Base-by-base conservation (phyloP, 2,113 vertebrate genomes). In the Phyllostomus hastatus region DNA sequence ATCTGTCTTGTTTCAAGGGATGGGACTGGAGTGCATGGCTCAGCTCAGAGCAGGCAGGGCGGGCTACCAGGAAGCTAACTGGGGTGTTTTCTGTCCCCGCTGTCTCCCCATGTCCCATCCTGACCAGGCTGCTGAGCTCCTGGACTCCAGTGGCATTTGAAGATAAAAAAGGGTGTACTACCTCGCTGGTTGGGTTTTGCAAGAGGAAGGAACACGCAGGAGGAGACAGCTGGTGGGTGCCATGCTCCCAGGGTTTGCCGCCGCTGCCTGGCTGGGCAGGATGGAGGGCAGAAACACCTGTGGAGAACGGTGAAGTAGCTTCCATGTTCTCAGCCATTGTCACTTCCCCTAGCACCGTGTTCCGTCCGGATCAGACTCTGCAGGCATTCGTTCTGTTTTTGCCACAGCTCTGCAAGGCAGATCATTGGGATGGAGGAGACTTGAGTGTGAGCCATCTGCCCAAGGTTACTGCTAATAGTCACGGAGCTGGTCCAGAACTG, bases 221-320 rank as follows among this genome's bases (percentile, higher is more conserved):
- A 83, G 12, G 3, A 1, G 81, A 17, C 0, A 43, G 50, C 38
- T 10, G 28, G 0, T 2, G 31, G 14, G 19, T 64, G 8, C 16
- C 41, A 3, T 1, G 9, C 43, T 38, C 46, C 80, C 15, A 50
- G 0, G 41, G 33, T 86, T 54, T 69, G 57, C 16, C 35, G 0
- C 26, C 43, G 26, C 72, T 79, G 57, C 52, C 28, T 9, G 50
- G 50, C 66, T 33, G 0, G 41, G 50, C 33, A 38, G 22, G 43
- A 15, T 8, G 31, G 33, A 64, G 28, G 2, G 8, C 26, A 75
- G 35, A 33, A 7, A 16, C 15, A 24, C 38, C 69, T 20, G n/a
- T 15, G 16, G 28, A 26, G 66, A 50, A 52, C 26, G 4, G 2
- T 2, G 26, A 38, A 16, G 35, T 43, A 52, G 26, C n/a, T 76